Percentiles rank a stretch among this genome's conserved stretches.
These are phyloP conservation scores for Zonitis immaculata DNA, from an alignment of 2,888 invertebrate genomes.

Conservation along the genomic window DNA sequence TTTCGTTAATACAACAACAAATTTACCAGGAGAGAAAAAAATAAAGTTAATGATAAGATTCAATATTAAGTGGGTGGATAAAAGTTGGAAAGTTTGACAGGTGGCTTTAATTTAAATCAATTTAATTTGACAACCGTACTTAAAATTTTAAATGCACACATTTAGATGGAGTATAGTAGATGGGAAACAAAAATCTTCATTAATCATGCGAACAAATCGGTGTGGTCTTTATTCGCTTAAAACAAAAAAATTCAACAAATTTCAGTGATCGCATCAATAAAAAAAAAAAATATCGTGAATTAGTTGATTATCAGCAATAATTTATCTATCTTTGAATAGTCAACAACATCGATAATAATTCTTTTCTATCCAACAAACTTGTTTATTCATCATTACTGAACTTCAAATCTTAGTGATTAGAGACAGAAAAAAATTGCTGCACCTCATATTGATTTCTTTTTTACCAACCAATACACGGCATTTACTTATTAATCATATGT, in stretches of 20 bases:
- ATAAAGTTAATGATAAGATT: neutral
- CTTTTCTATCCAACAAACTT: too few relatives aligned
- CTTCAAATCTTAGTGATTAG: too few relatives aligned
- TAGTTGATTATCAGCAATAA: too few relatives aligned
- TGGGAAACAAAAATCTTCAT: constrained; percentile 12
- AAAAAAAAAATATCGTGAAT: neutral
- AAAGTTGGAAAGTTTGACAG: constrained; percentile 24
- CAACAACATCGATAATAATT: too few relatives aligned
- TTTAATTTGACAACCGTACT: constrained; percentile 27
- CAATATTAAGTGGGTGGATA: constrained; percentile 19
- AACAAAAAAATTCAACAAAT: neutral
- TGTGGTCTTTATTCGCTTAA: neutral
- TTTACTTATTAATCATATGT: too few relatives aligned
- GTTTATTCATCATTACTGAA: too few relatives aligned
- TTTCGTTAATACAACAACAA: neutral
- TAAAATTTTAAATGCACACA: constrained; percentile 25
- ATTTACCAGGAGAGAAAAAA: neutral
- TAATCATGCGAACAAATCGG: constrained; percentile 17
- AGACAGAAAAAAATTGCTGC: too few relatives aligned
- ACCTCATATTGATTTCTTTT: too few relatives aligned
- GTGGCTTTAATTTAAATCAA: constrained; percentile 31
- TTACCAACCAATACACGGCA: too few relatives aligned
- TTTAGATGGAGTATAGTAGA: too few relatives aligned
- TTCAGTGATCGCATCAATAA: constrained; percentile 4
- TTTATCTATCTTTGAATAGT: too few relatives aligned